Evolutionary conservation across 2,797 vertebrate genomes (phyloP).

Genomic region (Poeciliopsis infans): DNA sequence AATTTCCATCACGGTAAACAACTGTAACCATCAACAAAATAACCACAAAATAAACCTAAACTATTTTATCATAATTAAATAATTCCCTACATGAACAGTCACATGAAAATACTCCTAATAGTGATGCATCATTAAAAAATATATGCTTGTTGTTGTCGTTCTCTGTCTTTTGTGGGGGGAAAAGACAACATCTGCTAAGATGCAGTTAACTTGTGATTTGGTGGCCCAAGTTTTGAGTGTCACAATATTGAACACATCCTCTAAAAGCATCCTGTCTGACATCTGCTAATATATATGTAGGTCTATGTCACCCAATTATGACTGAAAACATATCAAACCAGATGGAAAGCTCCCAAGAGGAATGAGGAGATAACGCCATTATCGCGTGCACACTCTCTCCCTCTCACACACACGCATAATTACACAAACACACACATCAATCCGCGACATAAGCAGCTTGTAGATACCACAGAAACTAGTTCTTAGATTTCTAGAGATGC

Average conservation of each 20-base stretch:
- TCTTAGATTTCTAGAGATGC: slow-evolving; percentile 66
- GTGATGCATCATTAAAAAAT: no score
- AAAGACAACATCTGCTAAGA: background rate
- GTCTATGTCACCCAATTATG: slow-evolving; percentile 67
- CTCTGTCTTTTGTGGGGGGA: background rate
- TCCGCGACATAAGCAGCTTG: slow-evolving; percentile 60
- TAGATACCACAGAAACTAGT: slow-evolving; percentile 59
- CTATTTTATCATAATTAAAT: background rate
- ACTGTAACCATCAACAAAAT: background rate
- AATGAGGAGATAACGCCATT: slow-evolving; percentile 76
- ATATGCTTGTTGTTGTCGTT: background rate
- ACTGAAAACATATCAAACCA: slow-evolving; percentile 75
- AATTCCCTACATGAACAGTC: background rate
- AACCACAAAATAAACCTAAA: background rate
- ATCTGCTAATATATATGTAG: slow-evolving; percentile 61
- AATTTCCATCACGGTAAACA: background rate
- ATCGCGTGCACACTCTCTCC: slow-evolving; percentile 45
- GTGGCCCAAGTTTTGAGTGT: background rate
- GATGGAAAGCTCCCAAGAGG: slow-evolving; percentile 79
- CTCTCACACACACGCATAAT: slow-evolving; percentile 18
- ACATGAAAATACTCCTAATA: background rate
- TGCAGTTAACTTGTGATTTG: background rate
- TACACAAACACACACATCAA: slow-evolving; percentile 42
- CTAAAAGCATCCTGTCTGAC: slow-evolving; percentile 42
- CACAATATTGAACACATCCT: slow-evolving; percentile 29